These are phyloP conservation scores for Epicauta chinensis DNA, from an alignment of 1,140 invertebrate species.

Conservation along the genomic window DNA sequence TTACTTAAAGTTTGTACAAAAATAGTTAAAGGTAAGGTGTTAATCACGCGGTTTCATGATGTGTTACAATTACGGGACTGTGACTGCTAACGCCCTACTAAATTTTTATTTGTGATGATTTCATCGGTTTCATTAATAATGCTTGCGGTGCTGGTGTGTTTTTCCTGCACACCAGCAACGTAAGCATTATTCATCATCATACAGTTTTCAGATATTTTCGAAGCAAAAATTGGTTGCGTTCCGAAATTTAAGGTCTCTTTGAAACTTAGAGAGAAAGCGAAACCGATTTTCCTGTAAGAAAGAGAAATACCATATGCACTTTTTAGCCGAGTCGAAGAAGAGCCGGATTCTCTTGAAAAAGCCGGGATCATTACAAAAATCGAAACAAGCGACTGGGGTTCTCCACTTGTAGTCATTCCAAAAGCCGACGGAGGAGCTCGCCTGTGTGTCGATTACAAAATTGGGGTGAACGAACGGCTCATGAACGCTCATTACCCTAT, in stretches of 20 bases:
- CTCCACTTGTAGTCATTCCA: conserved; percentile 41
- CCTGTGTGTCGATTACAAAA: conserved; percentile 42
- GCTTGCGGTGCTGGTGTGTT: too few species aligned
- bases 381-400: conserved; percentile 40
- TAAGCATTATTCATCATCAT: too few species aligned
- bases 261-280: conserved; percentile 12
- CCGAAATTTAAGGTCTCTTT: not conserved
- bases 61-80: too few species aligned
- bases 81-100: too few species aligned
- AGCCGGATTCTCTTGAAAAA: conserved; percentile 25
- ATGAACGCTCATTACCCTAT: conserved; percentile 26
- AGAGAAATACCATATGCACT: conserved; percentile 33
- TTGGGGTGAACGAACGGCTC: conserved; percentile 23
- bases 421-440: conserved; percentile 40
- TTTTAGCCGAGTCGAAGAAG: conserved; percentile 23
- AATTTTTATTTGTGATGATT: too few species aligned
- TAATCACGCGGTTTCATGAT: too few species aligned
- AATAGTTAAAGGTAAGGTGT: too few species aligned
- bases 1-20: too few species aligned
- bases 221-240: not conserved
- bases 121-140: too few species aligned
- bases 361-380: conserved; percentile 27
- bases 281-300: conserved; percentile 14
- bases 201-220: not conserved
- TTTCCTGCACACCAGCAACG: too few species aligned